These are phyloP conservation scores for Acropora yongei DNA, from an alignment of 64 coral and sea anemone genomes.

Conservation along the genomic window DNA sequence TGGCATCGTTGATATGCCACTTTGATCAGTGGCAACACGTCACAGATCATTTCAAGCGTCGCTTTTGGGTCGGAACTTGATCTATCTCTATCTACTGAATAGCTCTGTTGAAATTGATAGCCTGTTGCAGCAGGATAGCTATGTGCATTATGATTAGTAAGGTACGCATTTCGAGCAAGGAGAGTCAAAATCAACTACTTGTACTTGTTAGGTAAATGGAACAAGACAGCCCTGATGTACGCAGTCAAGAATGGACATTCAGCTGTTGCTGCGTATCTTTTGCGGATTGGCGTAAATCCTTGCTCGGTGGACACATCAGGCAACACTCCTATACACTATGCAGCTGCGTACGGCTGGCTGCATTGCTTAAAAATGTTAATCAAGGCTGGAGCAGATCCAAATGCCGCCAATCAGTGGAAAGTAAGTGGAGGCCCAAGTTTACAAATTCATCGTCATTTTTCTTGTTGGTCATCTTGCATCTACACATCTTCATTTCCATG, in stretches of 20 bases:
- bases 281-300: conserved; percentile 79
- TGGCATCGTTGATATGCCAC: too few species aligned
- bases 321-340: conserved; percentile 84
- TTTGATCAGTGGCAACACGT: too few species aligned
- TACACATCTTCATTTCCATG: too few species aligned
- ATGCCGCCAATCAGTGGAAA: conserved; percentile 83
- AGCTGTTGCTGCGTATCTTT: conserved; percentile 69
- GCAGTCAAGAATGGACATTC: conserved; percentile 93
- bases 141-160: too few species aligned
- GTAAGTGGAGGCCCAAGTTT: conserved; percentile 13
- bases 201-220: conserved; percentile 69
- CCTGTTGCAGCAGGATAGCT: too few species aligned
- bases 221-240: conserved; percentile 91
- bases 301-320: conserved; percentile 75
- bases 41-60: too few species aligned
- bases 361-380: conserved; percentile 85
- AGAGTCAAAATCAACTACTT: neutral
- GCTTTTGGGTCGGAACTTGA: too few species aligned
- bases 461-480: too few species aligned
- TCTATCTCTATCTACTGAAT: too few species aligned
- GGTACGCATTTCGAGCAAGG: too few species aligned
- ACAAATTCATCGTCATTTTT: too few species aligned
- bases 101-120: too few species aligned
- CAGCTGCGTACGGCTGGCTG: conserved; percentile 91
- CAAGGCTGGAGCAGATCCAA: conserved; percentile 79